These are phyloP conservation scores for Drosophila koepferae DNA, from an alignment of 2,888 invertebrate species.

Conservation along the genomic window DNA sequence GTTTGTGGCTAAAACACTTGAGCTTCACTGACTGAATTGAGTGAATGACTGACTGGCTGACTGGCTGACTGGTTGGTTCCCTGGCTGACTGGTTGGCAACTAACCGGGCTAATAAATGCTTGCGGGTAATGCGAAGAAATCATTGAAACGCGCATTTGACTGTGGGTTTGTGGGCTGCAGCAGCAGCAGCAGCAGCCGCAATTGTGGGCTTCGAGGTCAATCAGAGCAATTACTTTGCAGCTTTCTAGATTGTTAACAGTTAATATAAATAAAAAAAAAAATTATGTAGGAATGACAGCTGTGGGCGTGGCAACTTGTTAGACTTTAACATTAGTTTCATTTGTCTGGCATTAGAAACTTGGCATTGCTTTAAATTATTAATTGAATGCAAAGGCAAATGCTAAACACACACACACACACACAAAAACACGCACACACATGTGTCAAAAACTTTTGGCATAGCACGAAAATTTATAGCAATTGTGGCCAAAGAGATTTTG, in stretches of 20 bases:
- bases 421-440: conserved; percentile 31
- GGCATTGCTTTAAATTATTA: conserved; percentile 60
- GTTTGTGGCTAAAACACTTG: conserved; percentile 46
- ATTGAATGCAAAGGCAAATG: conserved; percentile 43
- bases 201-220: conserved; percentile 67
- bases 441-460: conserved; percentile 67
- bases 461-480: conserved; percentile 61
- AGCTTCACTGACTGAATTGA: conserved; percentile 25
- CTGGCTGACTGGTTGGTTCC: conserved; percentile 19
- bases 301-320: conserved; percentile 16
- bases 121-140: conserved; percentile 26
- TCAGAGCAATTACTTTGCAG: conserved; percentile 63
- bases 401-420: conserved; percentile 7
- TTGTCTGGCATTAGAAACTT: conserved; percentile 42
- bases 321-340: conserved; percentile 23
- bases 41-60: conserved; percentile 5
- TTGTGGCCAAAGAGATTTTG: conserved; percentile 43
- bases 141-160: conserved; percentile 65
- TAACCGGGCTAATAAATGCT: conserved; percentile 33
- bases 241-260: conserved; percentile 2
- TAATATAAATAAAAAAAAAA: not conserved
- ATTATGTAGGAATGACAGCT: not conserved
- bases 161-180: conserved; percentile 53
- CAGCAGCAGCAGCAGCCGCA: conserved; percentile 47
- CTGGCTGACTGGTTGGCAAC: conserved; percentile 17